Percentiles rank a stretch among this genome's conserved stretches.
phyloP scores from a whole-genome alignment of 2,113 vertebrate species.

The Neolamprologus brichardi region DNA sequence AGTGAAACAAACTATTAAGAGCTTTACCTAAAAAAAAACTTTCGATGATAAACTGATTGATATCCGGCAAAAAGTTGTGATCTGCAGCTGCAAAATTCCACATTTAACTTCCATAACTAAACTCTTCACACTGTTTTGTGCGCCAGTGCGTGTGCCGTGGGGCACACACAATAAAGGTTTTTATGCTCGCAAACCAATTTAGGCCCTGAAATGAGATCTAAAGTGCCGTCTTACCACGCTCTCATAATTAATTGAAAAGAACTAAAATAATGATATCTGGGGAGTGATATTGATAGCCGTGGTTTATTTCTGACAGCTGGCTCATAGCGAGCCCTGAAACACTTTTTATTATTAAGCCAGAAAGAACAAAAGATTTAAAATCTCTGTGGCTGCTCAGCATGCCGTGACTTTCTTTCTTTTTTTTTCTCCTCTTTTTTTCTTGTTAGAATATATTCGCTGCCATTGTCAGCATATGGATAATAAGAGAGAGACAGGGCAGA shows the following conservation, averaged over 20 bases:
- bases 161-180: conserved; percentile 55
- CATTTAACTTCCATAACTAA: conserved; percentile 56
- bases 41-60: conserved; percentile 40
- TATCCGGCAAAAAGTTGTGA: conserved; percentile 47
- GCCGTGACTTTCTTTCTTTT: conserved; percentile 11
- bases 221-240: conserved; percentile 54
- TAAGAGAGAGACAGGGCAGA: neutral
- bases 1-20: conserved; percentile 27
- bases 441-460: conserved; percentile 17
- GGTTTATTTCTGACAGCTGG: conserved; percentile 62
- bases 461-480: conserved; percentile 5
- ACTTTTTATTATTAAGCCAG: conserved; percentile 44
- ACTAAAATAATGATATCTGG: conserved; percentile 68
- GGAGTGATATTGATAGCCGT: conserved; percentile 57
- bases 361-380: conserved; percentile 53
- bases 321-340: conserved; percentile 34
- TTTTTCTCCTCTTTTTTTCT: neutral
- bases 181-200: conserved; percentile 69
- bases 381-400: conserved; percentile 48
- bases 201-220: conserved; percentile 68
- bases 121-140: conserved; percentile 8
- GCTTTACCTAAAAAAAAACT: neutral
- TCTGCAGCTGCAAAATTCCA: conserved; percentile 41
- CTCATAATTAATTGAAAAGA: conserved; percentile 70
- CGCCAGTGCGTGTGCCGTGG: neutral